Evolutionary conservation across 2,113 vertebrate genomes (phyloP).

Genomic region (Apeltes quadracus): DNA sequence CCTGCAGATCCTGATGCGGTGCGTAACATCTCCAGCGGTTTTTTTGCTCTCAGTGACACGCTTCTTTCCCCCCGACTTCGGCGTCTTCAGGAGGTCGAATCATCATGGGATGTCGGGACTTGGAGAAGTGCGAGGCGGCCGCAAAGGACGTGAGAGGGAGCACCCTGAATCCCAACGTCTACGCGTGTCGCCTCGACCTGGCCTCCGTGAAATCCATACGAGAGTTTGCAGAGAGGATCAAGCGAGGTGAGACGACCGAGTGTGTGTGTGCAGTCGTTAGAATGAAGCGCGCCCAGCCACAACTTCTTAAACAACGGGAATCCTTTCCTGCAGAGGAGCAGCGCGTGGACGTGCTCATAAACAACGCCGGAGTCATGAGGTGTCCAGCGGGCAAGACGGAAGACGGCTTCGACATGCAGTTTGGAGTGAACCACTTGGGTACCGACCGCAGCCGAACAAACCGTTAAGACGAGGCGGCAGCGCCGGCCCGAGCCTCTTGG

Average conservation of each 20-base stretch:
- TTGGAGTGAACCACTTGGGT: constrained; percentile 90
- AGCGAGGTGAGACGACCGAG: constrained; percentile 66
- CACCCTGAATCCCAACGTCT: constrained; percentile 84
- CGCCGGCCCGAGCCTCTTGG: no score
- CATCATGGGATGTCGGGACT: constrained; percentile 88
- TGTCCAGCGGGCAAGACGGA: constrained; percentile 87
- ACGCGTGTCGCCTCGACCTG: constrained; percentile 80
- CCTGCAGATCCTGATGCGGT: no score
- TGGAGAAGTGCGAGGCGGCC: constrained; percentile 85
- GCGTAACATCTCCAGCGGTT: neutral
- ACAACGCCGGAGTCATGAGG: constrained; percentile 89
- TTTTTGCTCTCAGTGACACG: neutral
- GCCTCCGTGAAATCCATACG: constrained; percentile 84
- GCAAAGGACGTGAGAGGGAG: constrained; percentile 84
- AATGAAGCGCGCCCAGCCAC: neutral
- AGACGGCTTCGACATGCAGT: constrained; percentile 90
- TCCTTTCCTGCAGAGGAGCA: constrained; percentile 78
- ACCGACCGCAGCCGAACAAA: constrained; percentile 33
- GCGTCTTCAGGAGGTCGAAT: constrained; percentile 81
- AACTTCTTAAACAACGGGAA: neutral
- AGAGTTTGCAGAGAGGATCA: constrained; percentile 81
- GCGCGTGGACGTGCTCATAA: constrained; percentile 84
- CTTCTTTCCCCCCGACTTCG: neutral
- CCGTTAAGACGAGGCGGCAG: no score
- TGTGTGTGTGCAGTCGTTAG: neutral